Evolutionary conservation across 2,113 vertebrate genomes (phyloP).

Genomic region (Sylvilagus bachmani): DNA sequence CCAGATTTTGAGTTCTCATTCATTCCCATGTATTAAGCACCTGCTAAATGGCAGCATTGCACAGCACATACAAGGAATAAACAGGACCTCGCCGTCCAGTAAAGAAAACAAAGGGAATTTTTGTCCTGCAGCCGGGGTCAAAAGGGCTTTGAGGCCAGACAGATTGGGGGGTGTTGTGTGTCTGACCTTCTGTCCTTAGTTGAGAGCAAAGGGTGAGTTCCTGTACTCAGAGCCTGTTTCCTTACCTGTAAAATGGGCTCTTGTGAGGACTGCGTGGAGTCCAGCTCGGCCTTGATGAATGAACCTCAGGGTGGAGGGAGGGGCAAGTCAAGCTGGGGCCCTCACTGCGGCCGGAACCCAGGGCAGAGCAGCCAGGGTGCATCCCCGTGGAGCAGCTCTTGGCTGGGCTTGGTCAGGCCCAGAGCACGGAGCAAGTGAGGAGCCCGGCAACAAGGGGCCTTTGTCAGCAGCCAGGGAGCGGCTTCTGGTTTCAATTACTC

Average conservation of each 20-base stretch:
- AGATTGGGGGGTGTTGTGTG: background rate
- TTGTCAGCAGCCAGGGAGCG: slow-evolving; percentile 53
- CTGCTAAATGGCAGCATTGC: background rate
- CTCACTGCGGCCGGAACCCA: background rate
- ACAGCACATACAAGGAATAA: background rate
- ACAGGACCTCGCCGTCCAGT: background rate
- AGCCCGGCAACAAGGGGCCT: slow-evolving; percentile 52
- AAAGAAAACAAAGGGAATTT: background rate
- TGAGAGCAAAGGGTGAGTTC: background rate
- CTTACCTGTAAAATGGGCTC: background rate
- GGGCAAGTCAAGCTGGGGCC: background rate
- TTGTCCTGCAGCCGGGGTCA: background rate
- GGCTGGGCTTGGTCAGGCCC: background rate
- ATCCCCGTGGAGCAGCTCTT: background rate
- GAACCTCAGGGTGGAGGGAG: background rate
- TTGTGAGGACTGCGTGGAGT: background rate
- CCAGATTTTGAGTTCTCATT: accelerated
- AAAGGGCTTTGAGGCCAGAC: background rate
- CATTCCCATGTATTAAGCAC: background rate
- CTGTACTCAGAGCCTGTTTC: background rate
- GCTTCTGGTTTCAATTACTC: slow-evolving; percentile 73
- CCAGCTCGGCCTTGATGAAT: background rate
- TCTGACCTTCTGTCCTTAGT: background rate
- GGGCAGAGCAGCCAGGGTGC: background rate
- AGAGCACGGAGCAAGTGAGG: background rate